These are phyloP conservation scores for Himalopsyche tibetana DNA, from an alignment of 2,888 invertebrate species.

Conservation along the genomic window DNA sequence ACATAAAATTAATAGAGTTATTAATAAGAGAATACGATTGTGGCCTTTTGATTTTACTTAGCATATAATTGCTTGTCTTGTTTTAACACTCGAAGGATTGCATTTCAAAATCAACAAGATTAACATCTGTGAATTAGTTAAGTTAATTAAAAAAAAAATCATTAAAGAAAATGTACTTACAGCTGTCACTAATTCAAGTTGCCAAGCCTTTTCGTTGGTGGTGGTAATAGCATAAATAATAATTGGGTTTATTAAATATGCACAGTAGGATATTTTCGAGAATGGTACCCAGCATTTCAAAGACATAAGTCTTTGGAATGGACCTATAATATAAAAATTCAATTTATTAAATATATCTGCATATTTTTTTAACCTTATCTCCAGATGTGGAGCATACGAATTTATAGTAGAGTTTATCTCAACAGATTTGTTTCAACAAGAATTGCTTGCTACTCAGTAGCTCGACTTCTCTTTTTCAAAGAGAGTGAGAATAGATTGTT, in stretches of 20 bases:
- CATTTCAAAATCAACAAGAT: neutral
- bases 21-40: too few species aligned
- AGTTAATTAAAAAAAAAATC: neutral
- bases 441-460: too few species aligned
- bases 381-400: too few species aligned
- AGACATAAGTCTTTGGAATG: conserved; percentile 51
- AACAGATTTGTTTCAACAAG: too few species aligned
- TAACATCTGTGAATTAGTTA: neutral
- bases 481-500: too few species aligned
- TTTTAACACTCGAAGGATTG: neutral
- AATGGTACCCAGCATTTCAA: conserved; percentile 48
- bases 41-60: too few species aligned
- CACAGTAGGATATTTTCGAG: conserved; percentile 41
- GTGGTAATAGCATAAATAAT: conserved; percentile 43
- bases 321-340: conserved; percentile 46
- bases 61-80: neutral
- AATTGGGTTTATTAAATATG: conserved; percentile 52
- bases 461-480: too few species aligned
- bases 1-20: too few species aligned
- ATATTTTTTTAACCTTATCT: too few species aligned
- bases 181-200: conserved; percentile 30
- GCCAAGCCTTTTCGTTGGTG: conserved; percentile 38
- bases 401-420: too few species aligned
- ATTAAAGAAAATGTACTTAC: conserved; percentile 32
- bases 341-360: too few species aligned